phyloP scores from a whole-genome alignment of 1,140 invertebrate species.

The Fopius arisanus region DNA sequence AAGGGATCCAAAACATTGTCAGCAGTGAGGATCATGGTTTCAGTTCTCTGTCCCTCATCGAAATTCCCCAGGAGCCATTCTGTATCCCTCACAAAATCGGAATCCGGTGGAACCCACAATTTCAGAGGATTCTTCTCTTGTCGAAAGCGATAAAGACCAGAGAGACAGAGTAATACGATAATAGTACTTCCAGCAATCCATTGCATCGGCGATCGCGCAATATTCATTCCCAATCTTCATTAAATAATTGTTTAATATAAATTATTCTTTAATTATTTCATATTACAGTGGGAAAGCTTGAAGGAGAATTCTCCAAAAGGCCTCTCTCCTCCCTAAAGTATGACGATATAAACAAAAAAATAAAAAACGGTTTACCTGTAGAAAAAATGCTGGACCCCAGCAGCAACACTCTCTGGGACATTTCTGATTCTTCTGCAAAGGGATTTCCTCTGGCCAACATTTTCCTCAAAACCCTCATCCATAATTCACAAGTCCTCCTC shows the following conservation, averaged over 20 bases:
- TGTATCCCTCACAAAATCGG: slow-evolving; percentile 73
- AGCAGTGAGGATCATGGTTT: slow-evolving; percentile 71
- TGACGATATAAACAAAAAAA: background rate
- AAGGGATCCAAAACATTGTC: slow-evolving; percentile 73
- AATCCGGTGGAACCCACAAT: slow-evolving; percentile 75
- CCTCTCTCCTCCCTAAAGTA: background rate
- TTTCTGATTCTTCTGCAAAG: slow-evolving; percentile 14
- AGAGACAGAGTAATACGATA: slow-evolving; percentile 53
- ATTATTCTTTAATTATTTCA: no score
- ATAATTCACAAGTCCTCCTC: background rate
- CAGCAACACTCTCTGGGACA: slow-evolving; percentile 50
- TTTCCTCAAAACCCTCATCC: background rate
- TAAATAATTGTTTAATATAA: slow-evolving; percentile 18
- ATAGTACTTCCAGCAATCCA: slow-evolving; percentile 55
- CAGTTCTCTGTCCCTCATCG: slow-evolving; percentile 69
- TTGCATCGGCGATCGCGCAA: slow-evolving; percentile 49
- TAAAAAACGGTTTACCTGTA: slow-evolving; percentile 47
- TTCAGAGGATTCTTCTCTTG: slow-evolving; percentile 74
- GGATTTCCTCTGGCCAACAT: background rate
- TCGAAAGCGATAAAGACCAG: slow-evolving; percentile 53
- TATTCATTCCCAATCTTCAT: slow-evolving; percentile 53
- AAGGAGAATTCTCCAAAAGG: no score
- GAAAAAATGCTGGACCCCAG: slow-evolving; percentile 51
- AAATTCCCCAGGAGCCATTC: slow-evolving; percentile 78
- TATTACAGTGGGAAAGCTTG: no score